Evolutionary conservation across 2,797 vertebrate species (phyloP), one percentile per base, ranked within the genome.

Genomic region (Clarias pachynema): DNA sequence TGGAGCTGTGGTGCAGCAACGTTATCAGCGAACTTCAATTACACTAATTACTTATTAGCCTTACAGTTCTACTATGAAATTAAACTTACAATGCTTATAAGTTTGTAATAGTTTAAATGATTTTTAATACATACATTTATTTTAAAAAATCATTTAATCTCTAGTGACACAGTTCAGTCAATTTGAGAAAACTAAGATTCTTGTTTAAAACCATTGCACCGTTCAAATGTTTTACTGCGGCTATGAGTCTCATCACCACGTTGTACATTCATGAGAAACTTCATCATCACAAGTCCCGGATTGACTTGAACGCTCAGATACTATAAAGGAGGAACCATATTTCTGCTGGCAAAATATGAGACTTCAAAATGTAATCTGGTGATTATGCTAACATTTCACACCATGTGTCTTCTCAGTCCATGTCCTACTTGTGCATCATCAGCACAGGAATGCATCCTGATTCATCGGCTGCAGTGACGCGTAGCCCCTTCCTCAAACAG

Each of bases 371-470:
- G 6, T 5, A 57, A 56, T 31, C 49, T 26, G 24, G 3, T 53
- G 44, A 53, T 53, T 29, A 53, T n/a, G 57, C 74, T 59, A 2
- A 12, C 18, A 6, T 59, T 77, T 77, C 26, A 31, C 4, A 20
- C 18, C 29, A 34, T 34, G 56, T 5, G 20, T 59, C 74, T 77
- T 77, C 56, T 34, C 0, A 24, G 26, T 34, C 20, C 16, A 77
- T 6, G 74, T 15, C 56, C 22, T 53, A 14, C 26, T 31, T 3
- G 15, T 84, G 80, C 82, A 68, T 85, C 85, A 86, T 59, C 72
- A 63, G 87, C 34, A 80, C 87, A 83, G 84, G 83, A 87, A 79
- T 57, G 60, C 31, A 37, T 84, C 68, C 83, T 89, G 87, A 88
- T 81, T 89, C 88, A 89, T 86, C 31, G 26, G 77, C 83, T 83